phyloP scores from a whole-genome alignment of 2,113 vertebrate species.

The Chaetodon trifascialis region DNA sequence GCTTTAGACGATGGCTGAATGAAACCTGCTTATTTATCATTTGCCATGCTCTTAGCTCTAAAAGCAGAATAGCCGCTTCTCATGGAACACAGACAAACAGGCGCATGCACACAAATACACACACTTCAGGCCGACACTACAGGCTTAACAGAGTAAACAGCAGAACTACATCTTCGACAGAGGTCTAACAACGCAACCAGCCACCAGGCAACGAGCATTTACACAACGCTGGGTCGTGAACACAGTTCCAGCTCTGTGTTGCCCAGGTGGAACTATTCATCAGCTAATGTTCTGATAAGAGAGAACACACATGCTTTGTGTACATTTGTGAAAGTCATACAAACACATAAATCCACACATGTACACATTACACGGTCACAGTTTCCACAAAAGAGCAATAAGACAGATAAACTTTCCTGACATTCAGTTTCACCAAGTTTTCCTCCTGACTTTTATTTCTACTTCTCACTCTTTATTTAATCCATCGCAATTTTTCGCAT shows the following conservation, averaged over 20 bases:
- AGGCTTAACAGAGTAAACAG: slow-evolving; percentile 61
- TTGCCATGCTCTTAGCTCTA: slow-evolving; percentile 43
- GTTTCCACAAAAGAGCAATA: slow-evolving; percentile 23
- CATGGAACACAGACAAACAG: slow-evolving; percentile 9
- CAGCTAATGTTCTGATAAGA: slow-evolving; percentile 70
- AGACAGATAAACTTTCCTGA: background rate
- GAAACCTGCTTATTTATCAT: slow-evolving; percentile 49
- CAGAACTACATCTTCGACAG: slow-evolving; percentile 45
- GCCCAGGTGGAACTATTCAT: slow-evolving; percentile 67
- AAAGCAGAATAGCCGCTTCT: slow-evolving; percentile 15
- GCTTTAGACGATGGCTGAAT: slow-evolving; percentile 48
- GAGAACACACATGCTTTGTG: slow-evolving; percentile 45
- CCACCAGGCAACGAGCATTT: slow-evolving; percentile 67
- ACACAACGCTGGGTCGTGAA: slow-evolving; percentile 51
- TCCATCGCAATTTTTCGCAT: background rate
- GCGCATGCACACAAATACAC: slow-evolving; percentile 6
- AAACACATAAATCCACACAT: slow-evolving; percentile 40
- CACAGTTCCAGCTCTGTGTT: slow-evolving; percentile 55
- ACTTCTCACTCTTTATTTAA: background rate
- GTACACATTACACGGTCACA: slow-evolving; percentile 11
- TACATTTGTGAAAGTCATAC: slow-evolving; percentile 50
- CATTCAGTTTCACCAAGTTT: background rate
- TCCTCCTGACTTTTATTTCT: too few relatives aligned
- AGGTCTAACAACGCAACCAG: slow-evolving; percentile 46
- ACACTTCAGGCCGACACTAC: slow-evolving; percentile 29